Base-by-base conservation (phyloP, 2,888 invertebrate species). In the Hydriomena furcata region DNA sequence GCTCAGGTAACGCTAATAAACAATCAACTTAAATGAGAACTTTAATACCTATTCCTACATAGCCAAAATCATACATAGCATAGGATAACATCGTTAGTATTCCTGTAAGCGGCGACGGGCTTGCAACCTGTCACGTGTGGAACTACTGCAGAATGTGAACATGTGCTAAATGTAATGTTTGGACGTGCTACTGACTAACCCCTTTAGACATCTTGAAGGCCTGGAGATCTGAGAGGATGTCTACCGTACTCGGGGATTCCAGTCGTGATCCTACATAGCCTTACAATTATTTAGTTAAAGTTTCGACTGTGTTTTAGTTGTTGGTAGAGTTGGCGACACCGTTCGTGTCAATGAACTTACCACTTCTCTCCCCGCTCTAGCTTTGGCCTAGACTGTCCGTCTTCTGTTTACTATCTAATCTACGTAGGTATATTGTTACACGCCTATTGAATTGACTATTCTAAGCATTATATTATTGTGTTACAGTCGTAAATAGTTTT, bases 301-400 rank as follows among this genome's bases (percentile, higher is more conserved):
- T 30, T 42, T 6, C 13, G 31, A 12, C 20, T 49, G 32, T 24
- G 11, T 31, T 36, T 25, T 7, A 20, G 35, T 21, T 23, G 23
- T 20, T 7, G 35, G 25, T 27, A 3, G 31, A 28, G 43, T 44
- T 35, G 21, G 35, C 35, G 28, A 2, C 35, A 28, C 47, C n/a
- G 36, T 17, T 47, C 31, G 53, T 65, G 75, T 73, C 75, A 73
- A 66, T 73, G 76, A 76, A 71, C 76, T 67, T 64, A 54, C 45
- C 55, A 38, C 57, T 61, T 52, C 61, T 43, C 47, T 55, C 35
- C 36, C 45, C 44, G 28, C 38, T 36, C 46, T 36, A 46, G 50
- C 42, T 35, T 44, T 43, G 34, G 49, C 46, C 61, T 60, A 69
- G 61, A 58, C 60, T 55, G 54, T 50, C 44, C 40, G 47, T 52